phyloP scores from a whole-genome alignment of 1,140 invertebrate species.

The Pseudoatta argentina region DNA sequence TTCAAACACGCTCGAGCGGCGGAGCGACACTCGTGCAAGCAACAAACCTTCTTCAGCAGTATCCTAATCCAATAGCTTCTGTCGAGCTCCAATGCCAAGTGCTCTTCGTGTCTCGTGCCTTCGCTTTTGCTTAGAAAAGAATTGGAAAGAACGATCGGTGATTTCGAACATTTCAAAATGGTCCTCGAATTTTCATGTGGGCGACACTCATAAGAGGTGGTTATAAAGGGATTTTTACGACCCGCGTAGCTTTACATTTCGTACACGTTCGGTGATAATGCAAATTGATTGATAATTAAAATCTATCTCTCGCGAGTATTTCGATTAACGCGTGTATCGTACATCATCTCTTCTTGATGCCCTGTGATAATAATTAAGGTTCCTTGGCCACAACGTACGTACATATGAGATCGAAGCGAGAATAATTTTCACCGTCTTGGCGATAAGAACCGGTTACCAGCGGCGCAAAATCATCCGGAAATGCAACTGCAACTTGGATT shows the following conservation, averaged over 20 bases:
- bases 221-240: not conserved
- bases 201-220: not conserved
- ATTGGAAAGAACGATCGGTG: constrained; percentile 48
- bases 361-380: constrained; percentile 72
- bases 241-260: not conserved
- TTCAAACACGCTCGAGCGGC: constrained; percentile 74
- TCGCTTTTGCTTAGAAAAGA: constrained; percentile 35
- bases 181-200: constrained; percentile 34
- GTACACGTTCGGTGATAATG: not conserved
- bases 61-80: constrained; percentile 70
- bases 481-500: not conserved
- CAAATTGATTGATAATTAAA: constrained; percentile 29
- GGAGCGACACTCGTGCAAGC: constrained; percentile 61
- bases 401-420: constrained; percentile 48
- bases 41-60: constrained; percentile 63
- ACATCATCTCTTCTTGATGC: constrained; percentile 46
- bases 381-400: constrained; percentile 33
- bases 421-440: constrained; percentile 69
- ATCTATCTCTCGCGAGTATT: not conserved
- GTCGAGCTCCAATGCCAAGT: constrained; percentile 64
- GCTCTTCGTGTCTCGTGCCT: constrained; percentile 72
- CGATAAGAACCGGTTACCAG: constrained; percentile 61
- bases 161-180: constrained; percentile 54
- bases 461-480: constrained; percentile 31
- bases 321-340: constrained; percentile 58